phyloP scores from a whole-genome alignment of 2,113 vertebrate species.

The Bothrops jararaca region DNA sequence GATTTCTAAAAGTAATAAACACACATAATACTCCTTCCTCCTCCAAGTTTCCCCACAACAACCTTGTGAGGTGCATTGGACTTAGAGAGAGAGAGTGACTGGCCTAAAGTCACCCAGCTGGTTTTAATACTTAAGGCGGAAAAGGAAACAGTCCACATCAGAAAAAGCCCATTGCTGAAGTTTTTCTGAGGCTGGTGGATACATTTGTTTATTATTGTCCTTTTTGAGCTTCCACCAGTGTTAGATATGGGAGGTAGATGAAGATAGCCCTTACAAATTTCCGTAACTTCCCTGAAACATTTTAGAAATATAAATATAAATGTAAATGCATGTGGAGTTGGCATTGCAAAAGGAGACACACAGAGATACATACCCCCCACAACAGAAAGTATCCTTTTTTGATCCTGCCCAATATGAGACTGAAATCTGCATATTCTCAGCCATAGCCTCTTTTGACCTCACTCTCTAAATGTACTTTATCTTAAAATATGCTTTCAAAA shows the following conservation, averaged over 20 bases:
- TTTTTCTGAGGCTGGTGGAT: not conserved
- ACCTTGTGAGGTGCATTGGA: not conserved
- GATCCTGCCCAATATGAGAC: not conserved
- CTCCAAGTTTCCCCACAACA: not conserved
- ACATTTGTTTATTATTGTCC: not conserved
- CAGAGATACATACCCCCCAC: not conserved
- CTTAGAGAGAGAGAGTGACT: not conserved
- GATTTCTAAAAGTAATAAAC: not conserved
- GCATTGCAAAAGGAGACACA: not conserved
- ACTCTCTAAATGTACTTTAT: not conserved
- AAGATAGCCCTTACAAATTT: not conserved
- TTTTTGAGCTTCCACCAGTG: not conserved
- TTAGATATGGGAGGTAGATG: not conserved
- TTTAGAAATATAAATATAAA: not conserved
- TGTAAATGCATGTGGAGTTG: not conserved
- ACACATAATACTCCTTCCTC: not conserved
- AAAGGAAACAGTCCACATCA: not conserved
- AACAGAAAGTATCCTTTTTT: not conserved
- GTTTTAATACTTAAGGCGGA: not conserved
- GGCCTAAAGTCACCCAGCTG: not conserved
- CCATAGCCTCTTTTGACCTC: not conserved
- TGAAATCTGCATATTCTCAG: not conserved
- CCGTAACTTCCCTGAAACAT: not conserved
- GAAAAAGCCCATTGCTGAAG: not conserved
- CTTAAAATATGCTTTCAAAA: not conserved